These are phyloP conservation scores for Oophaga sylvatica DNA, from an alignment of 2,797 vertebrate genomes.

Conservation along the genomic window DNA sequence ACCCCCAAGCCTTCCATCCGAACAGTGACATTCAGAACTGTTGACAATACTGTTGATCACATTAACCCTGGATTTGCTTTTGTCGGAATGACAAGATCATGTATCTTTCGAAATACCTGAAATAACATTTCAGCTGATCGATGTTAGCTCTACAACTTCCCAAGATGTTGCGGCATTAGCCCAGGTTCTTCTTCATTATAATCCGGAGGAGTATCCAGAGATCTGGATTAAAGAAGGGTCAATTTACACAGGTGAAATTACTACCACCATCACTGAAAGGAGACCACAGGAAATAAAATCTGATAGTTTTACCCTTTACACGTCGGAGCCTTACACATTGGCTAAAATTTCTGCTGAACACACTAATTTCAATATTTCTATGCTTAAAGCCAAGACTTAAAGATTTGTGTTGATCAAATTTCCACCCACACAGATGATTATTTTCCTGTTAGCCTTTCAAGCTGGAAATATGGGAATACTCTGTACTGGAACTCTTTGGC, in stretches of 20 bases:
- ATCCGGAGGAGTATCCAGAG: slow-evolving; percentile 76
- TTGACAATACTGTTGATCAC: slow-evolving; percentile 76
- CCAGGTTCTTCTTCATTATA: slow-evolving; percentile 72
- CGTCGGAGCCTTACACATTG: slow-evolving; percentile 75
- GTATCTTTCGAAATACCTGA: slow-evolving; percentile 71
- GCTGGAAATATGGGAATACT: slow-evolving; percentile 74
- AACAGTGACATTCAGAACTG: slow-evolving; percentile 81
- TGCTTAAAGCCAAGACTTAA: slow-evolving; percentile 68
- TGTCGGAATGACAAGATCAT: slow-evolving; percentile 78
- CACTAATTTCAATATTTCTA: slow-evolving; percentile 15
- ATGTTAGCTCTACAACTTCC: slow-evolving; percentile 72
- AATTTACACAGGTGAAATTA: slow-evolving; percentile 71
- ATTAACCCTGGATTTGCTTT: slow-evolving; percentile 82
- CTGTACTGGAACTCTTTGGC: slow-evolving; percentile 82
- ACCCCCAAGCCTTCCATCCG: slow-evolving; percentile 66
- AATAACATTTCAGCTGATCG: slow-evolving; percentile 71
- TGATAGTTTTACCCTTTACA: slow-evolving; percentile 74
- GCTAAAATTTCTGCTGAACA: slow-evolving; percentile 72
- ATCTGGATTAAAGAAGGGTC: slow-evolving; percentile 78
- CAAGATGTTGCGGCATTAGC: slow-evolving; percentile 77
- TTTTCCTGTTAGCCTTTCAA: slow-evolving; percentile 81
- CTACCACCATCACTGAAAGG: slow-evolving; percentile 10
- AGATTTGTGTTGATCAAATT: slow-evolving; percentile 78
- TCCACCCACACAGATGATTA: slow-evolving; percentile 86
- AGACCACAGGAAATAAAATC: slow-evolving; percentile 61